Conservation (phyloP, 2,113 vertebrate species). For the Tragelaphus strepsiceros region DNA sequence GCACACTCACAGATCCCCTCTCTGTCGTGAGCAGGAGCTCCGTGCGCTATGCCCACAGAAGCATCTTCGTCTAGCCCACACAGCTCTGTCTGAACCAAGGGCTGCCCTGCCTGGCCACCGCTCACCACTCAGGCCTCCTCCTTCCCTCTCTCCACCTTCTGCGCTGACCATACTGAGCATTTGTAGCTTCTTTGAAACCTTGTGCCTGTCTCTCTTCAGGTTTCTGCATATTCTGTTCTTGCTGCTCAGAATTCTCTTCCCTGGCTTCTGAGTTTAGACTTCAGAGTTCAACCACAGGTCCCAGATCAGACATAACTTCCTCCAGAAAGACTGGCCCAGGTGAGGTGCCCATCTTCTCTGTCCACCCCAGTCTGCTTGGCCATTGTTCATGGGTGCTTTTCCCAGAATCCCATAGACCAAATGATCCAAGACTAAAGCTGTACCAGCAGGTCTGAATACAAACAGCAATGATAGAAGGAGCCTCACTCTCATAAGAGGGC, state of each 20-base stretch:
- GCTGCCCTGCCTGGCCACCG: accelerated
- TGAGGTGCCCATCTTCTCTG: not conserved
- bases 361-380: too few relatives aligned
- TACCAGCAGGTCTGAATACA: not conserved
- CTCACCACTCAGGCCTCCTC: not conserved
- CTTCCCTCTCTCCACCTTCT: not conserved
- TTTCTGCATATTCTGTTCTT: not conserved
- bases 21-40: not conserved
- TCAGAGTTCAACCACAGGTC: not conserved
- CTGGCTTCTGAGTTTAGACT: not conserved
- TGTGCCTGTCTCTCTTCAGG: not conserved
- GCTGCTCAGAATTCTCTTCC: not conserved
- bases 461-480: not conserved
- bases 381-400: accelerated
- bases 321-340: not conserved
- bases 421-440: not conserved
- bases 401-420: not conserved
- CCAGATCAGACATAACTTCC: not conserved
- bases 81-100: not conserved
- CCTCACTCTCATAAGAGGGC: not conserved
- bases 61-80: not conserved
- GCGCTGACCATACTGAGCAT: not conserved
- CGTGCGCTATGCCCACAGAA: not conserved
- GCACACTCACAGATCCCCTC: not conserved
- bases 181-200: not conserved